Evolutionary conservation across 1,140 invertebrate species (phyloP), one percentile per base, ranked within the genome.

Genomic region (Scaptomyza hsui): DNA sequence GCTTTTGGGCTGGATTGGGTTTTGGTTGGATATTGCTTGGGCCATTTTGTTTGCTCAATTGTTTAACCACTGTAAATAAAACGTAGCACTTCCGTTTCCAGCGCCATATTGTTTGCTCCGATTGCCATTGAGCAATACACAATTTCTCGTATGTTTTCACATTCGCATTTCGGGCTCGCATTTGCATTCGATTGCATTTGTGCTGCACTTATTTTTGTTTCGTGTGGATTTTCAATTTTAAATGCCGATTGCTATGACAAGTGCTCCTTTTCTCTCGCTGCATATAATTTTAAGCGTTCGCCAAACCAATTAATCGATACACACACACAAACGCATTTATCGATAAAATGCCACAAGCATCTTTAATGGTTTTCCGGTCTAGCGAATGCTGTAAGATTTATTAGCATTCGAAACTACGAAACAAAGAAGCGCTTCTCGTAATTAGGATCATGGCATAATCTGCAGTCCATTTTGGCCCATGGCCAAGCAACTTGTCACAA

Each of bases 41-140:
- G 44, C 62, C 53, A 55, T 55, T 57, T 60, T 86, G 73, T 86
- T 86, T 85, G 69, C 68, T 44, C 77, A 67, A 80, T 86, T 77
- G 76, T 80, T 80, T 53, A 67, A 44, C 64, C 61, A 80, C 47
- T 80, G 81, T 72, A 85, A 85, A 85, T 85, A 78, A 80, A 83
- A 71, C 57, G 67, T 59, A 60, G 76, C 75, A 64, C 67, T 61
- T 75, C 67, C 75, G 60, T 57, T 71, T 55, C 60, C 53, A 19
- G 24, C 67, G 45, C 68, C 68, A 71, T 71, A 71, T 65, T 72
- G 55, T 68, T 60, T 67, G 49, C 26, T 21, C 61, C 75, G 63
- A 72, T 75, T 81, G 73, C 69, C 63, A 81, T 77, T 75, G 79
- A 82, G 65, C 61, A 82, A 37, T n/a, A n/a, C 32, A 74, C 63